Base-by-base conservation (phyloP, 2,888 invertebrate species). In the Maniola hyperantus region DNA sequence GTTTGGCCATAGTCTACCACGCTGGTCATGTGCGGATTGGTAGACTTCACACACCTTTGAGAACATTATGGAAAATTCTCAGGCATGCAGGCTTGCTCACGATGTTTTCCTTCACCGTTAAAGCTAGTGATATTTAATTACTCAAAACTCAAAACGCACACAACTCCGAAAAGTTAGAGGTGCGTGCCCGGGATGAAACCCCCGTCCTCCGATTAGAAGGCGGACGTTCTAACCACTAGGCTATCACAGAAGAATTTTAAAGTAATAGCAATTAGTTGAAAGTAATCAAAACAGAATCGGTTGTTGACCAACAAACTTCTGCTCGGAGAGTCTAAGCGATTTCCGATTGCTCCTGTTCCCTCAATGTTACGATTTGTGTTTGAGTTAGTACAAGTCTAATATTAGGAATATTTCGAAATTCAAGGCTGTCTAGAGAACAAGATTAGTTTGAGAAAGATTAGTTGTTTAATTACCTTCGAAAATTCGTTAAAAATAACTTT, bases 301-400 rank as follows among this genome's bases (percentile, higher is more conserved):
- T 50, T 65, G 62, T 65, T 64, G 53, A 67, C 58, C 62, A 64
- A 67, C 64, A 69, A 69, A 69, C 64, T 67, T 64, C 18, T 18
- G 36, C 58, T 55, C 26, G 8, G 44, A 26, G 26, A 42, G 67
- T 50, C 57, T 65, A 58, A 69, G 58, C 64, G 64, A 64, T 64
- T 51, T 59, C 50, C 58, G 50, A 65, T 59, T 6, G 42, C 58
- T 48, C 36, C 64, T 62, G 53, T 57, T 66, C 57, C 62, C 33
- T 48, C 67, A 64, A 69, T 67, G 54, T 67, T 70, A 57, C 39
- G 53, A 58, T 67, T 70, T 55, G 62, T 50, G 36, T 67, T 64
- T 20, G 39, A 34, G 33, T n/a, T 46, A 26, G 26, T 42, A 51
- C 26, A 50, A 33, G 20, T 10, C n/a, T 59, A n/a, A 59, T 59